Evolutionary conservation across 2,888 invertebrate species (phyloP), one percentile per base, ranked within the genome.

Genomic region (Tiliacea citrago): DNA sequence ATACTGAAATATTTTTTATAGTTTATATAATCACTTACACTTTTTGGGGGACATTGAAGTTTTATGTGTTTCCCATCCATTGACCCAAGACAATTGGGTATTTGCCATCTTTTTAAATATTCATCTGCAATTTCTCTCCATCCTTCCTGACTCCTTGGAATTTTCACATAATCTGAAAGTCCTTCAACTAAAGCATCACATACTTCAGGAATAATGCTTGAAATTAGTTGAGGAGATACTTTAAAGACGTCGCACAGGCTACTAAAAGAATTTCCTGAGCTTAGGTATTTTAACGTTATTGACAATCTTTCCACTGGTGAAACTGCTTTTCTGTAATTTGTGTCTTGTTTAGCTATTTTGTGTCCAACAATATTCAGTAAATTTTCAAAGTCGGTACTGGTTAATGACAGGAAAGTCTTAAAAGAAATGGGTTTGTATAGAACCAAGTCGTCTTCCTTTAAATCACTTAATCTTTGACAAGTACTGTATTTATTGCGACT

Each of bases 1-100:
- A 92, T 89, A 78, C 91, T 92, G 75, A 90, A 90, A 77, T 39
- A 39, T 39, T 39, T 39, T 39, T 39, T 39, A 39, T 39, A 39
- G 39, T 39, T 39, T 39, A 39, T 78, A 65, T 69, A 69, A 6
- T 61, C 60, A 16, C 45, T 68, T 58, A 60, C 76, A 24, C 68
- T 73, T 18, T 29, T n/a, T 66, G 39, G 10, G 6, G 66, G 66
- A 51, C 66, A 51, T 66, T 39, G 6, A 51, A 51, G 5, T 51
- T 18, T 66, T n/a, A 24, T 10, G 51, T 66, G 66, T 18, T 53
- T 53, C 10, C 51, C 51, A 18, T 51, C 66, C 66, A 66, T 51
- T 18, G 66, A 66, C 6, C 39, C 66, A 66, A 51, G n/a, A 10
- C 65, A 66, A 51, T 66, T 51, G 6, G 66, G 66, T 10, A 39